Evolutionary conservation across 1,140 invertebrate genomes (phyloP).

Genomic region (Venustaconcha ellipsiformis): DNA sequence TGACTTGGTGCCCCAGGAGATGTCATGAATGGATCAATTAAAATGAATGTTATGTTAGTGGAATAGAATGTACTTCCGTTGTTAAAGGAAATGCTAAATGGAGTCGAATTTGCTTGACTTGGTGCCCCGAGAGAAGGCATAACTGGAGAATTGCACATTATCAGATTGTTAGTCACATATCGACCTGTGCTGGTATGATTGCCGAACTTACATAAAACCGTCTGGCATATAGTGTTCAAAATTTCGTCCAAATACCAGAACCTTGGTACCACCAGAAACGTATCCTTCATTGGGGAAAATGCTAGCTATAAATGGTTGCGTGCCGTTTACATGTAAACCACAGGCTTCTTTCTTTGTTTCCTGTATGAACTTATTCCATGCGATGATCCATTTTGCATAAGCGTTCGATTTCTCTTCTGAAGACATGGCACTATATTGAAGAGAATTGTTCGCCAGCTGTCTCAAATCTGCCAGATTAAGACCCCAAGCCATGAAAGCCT

Average conservation of each 20-base stretch:
- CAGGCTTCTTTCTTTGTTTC: constrained; percentile 37
- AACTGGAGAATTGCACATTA: constrained; percentile 13
- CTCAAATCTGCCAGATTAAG: constrained; percentile 43
- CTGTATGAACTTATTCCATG: constrained; percentile 37
- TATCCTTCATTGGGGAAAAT: constrained; percentile 35
- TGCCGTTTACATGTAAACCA: not conserved
- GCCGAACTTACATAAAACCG: constrained; percentile 36
- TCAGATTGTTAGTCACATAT: constrained; percentile 28
- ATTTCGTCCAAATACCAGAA: constrained; percentile 38
- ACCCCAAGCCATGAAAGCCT: constrained; percentile 50
- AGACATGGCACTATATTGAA: constrained; percentile 40
- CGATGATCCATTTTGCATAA: constrained; percentile 37
- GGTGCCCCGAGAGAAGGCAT: not conserved
- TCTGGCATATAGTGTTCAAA: constrained; percentile 35
- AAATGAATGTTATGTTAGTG: too few relatives aligned
- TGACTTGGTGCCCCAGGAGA: too few relatives aligned
- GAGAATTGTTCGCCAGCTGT: constrained; percentile 44
- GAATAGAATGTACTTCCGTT: not conserved
- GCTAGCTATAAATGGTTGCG: constrained; percentile 1
- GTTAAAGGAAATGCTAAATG: constrained; percentile 7
- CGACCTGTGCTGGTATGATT: constrained; percentile 3
- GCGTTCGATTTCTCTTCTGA: constrained; percentile 32
- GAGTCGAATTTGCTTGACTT: not conserved
- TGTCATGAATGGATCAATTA: too few relatives aligned
- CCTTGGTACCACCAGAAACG: not conserved